Evolutionary conservation across 2,113 vertebrate species (phyloP).

Genomic region (Austrofundulus limnaeus): DNA sequence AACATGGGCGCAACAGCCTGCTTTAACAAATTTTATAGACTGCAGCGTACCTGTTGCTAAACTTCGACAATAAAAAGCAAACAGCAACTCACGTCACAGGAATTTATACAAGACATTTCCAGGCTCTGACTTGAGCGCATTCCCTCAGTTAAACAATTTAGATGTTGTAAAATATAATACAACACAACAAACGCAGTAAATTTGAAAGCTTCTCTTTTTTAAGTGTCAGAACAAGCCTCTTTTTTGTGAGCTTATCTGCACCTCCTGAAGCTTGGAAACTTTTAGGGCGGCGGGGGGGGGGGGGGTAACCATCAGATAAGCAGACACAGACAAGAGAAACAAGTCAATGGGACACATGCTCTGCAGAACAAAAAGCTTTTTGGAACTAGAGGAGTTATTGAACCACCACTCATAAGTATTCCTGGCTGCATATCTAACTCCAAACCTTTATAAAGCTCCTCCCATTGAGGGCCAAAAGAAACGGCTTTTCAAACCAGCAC

Average conservation of each 20-base stretch:
- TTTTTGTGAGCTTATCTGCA: conserved; percentile 14
- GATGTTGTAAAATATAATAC: conserved; percentile 12
- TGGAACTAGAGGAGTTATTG: conserved; percentile 31
- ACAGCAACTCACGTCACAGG: conserved; percentile 37
- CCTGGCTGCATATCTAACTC: conserved; percentile 13
- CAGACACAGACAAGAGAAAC: conserved; percentile 16
- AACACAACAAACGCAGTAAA: background rate
- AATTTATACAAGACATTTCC: conserved; percentile 39
- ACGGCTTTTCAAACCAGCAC: background rate
- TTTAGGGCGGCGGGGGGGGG: conserved; percentile 20
- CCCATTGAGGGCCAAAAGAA: conserved; percentile 14
- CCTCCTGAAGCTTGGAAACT: conserved; percentile 39
- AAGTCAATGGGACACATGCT: conserved; percentile 16
- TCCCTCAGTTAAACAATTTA: background rate
- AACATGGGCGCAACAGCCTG: conserved; percentile 50
- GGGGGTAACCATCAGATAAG: conserved; percentile 45
- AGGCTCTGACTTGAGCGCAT: conserved; percentile 8
- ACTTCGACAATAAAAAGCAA: conserved; percentile 50
- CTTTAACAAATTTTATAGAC: conserved; percentile 29
- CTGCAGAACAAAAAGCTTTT: conserved; percentile 27
- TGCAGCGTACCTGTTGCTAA: conserved; percentile 14
- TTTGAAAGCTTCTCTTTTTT: background rate
- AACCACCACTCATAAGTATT: conserved; percentile 37
- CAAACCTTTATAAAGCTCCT: conserved; percentile 20
- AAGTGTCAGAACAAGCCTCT: conserved; percentile 25